Conservation (phyloP, 2,888 invertebrate genomes). For the Laothoe populi region DNA sequence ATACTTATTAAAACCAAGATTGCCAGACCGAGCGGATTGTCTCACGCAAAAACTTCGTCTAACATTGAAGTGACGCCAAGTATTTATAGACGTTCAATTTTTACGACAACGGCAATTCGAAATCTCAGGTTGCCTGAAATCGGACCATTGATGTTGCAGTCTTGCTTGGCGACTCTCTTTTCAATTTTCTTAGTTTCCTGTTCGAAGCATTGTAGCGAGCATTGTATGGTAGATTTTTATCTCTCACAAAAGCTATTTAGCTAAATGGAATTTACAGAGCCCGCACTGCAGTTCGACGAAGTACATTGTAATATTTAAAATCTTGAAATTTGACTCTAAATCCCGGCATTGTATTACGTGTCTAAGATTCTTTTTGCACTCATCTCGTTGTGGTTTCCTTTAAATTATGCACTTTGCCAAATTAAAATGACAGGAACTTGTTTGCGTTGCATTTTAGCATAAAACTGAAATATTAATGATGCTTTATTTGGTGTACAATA, state of each 20-base stretch:
- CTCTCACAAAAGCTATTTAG: constrained; percentile 84
- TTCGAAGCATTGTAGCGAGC: constrained; percentile 76
- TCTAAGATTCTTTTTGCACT: constrained; percentile 64
- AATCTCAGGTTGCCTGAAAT: constrained; percentile 78
- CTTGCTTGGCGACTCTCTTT: constrained; percentile 81
- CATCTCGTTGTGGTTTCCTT: constrained; percentile 51
- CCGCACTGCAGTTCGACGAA: constrained; percentile 83
- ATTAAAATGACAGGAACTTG: constrained; percentile 59
- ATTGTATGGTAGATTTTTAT: constrained; percentile 85
- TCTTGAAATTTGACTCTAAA: constrained; percentile 80
- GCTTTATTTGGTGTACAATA: constrained; percentile 24
- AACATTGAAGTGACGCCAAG: constrained; percentile 57
- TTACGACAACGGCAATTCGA: constrained; percentile 76
- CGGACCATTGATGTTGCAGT: constrained; percentile 76
- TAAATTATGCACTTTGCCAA: constrained; percentile 69
- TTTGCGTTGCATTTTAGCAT: constrained; percentile 35
- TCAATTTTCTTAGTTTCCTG: constrained; percentile 84
- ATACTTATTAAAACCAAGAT: constrained; percentile 84
- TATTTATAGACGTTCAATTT: constrained; percentile 75
- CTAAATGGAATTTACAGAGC: constrained; percentile 85
- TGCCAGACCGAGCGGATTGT: constrained; percentile 74
- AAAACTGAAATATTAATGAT: constrained; percentile 12
- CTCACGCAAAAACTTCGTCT: constrained; percentile 72
- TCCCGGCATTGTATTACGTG: constrained; percentile 73
- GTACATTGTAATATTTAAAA: constrained; percentile 84